phyloP scores from a whole-genome alignment of 1,140 invertebrate species.

The Caenorhabditis remanei region DNA sequence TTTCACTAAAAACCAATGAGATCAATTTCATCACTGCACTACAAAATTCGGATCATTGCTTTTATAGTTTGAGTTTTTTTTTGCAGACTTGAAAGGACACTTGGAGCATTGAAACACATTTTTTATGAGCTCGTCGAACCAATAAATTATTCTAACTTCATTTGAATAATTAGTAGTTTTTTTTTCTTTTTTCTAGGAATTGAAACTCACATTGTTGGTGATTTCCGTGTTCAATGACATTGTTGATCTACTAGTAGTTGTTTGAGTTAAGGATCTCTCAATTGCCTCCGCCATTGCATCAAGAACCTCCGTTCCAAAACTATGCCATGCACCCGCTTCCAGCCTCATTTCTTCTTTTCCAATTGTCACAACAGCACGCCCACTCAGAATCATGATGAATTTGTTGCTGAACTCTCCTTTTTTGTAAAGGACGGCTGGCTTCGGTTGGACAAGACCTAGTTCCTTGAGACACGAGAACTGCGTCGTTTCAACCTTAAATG shows the following conservation, averaged over 20 bases:
- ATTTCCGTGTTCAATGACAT: constrained; percentile 55
- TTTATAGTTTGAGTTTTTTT: not conserved
- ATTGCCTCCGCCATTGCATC: constrained; percentile 63
- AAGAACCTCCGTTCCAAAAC: constrained; percentile 74
- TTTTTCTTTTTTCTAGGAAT: constrained; percentile 35
- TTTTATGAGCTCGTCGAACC: not conserved
- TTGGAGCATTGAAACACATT: not conserved
- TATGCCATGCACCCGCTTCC: constrained; percentile 77
- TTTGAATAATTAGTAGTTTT: constrained; percentile 29
- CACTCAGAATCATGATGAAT: constrained; percentile 77
- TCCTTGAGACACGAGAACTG: constrained; percentile 70
- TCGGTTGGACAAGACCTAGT: constrained; percentile 68
- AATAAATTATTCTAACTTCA: constrained; percentile 21
- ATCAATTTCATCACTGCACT: not conserved
- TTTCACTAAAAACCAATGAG: not conserved
- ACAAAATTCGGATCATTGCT: not conserved
- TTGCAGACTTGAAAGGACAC: constrained; percentile 2
- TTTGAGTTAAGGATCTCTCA: constrained; percentile 1
- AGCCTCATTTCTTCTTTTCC: constrained; percentile 76
- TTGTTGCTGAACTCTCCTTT: constrained; percentile 75
- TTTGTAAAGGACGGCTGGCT: constrained; percentile 72
- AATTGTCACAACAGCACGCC: constrained; percentile 75
- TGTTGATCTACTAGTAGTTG: constrained; percentile 10
- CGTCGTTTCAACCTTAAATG: constrained; percentile 72
- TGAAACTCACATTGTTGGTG: constrained; percentile 8